phyloP scores from a whole-genome alignment of 2,888 invertebrate species.

The Drosophila nr. perissopoda region DNA sequence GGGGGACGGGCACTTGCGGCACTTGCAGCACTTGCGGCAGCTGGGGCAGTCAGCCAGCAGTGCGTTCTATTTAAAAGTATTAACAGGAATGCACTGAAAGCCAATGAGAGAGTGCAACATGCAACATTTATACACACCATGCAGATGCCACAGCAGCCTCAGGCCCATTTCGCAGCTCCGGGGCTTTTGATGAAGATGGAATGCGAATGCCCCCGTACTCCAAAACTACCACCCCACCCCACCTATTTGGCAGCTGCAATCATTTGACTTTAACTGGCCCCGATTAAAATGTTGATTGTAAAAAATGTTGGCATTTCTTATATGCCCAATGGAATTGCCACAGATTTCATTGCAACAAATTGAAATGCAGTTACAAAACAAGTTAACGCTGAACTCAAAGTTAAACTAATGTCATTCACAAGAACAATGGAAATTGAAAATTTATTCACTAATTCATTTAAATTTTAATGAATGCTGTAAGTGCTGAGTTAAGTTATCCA shows the following conservation, averaged over 20 bases:
- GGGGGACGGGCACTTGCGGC: conserved; percentile 36
- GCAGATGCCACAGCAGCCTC: conserved; percentile 56
- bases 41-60: conserved; percentile 32
- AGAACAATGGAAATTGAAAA: not conserved
- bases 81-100: conserved; percentile 41
- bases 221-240: not conserved
- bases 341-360: conserved; percentile 69
- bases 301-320: conserved; percentile 63
- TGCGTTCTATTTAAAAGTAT: conserved; percentile 57
- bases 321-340: conserved; percentile 48
- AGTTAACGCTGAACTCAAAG: conserved; percentile 13
- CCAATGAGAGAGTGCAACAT: conserved; percentile 62
- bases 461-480: not conserved
- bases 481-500: not conserved
- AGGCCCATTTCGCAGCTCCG: conserved; percentile 27
- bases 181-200: conserved; percentile 75
- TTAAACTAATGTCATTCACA: conserved; percentile 16
- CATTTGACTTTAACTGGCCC: conserved; percentile 70
- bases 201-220: conserved; percentile 46
- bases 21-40: conserved; percentile 21
- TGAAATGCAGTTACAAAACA: conserved; percentile 37
- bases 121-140: conserved; percentile 54
- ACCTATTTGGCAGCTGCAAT: conserved; percentile 63
- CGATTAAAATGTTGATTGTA: conserved; percentile 66
- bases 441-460: conserved; percentile 2